Base-by-base conservation (phyloP, 1,140 invertebrate genomes). In the Leptinotarsa lineolata region DNA sequence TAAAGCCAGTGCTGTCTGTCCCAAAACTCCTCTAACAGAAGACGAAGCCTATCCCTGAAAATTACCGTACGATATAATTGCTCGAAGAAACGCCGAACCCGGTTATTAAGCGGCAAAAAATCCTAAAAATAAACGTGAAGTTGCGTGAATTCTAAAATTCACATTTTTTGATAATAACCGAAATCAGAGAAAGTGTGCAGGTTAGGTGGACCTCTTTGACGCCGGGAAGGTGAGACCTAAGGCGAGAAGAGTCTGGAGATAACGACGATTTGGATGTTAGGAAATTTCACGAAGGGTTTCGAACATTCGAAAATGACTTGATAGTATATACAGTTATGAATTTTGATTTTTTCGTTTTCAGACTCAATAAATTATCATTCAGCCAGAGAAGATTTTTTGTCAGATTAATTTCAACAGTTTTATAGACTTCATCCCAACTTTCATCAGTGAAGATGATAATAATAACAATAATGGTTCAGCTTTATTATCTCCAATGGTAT, bases 51-150 rank as follows among this genome's bases (percentile, higher is more conserved):
- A 54, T 54, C 48, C 48, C 48, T 18, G 48, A 54, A 54, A 54
- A 54, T 54, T 16, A 18, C 15, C n/a, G n/a, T 16, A 12, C 48
- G 48, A 54, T 54, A 54, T 54, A 54, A 54, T 54, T 54, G n/a
- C 48, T 18, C 48, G 48, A n/a, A 54, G 16, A 54, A 8, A 54
- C n/a, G 2, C 48, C 16, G 48, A n/a, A 54, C 15, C 48, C 48
- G n/a, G 48, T 54, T 54, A 54, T 54, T 54, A 54, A 54, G 48
- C 48, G 48, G 48, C 48, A 54, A 54, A 54, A 39, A 54, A 54
- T 54, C 48, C 48, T 54, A 54, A 54, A 12, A 54, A 54, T 54
- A 18, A 54, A 54, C 48, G 15, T 16, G 48, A 54, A 54, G 48
- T 54, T 54, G 48, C 48, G 48, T 54, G 48, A 54, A 54, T 54